Evolutionary conservation across 2,888 invertebrate species (phyloP).

Genomic region (Drosophila tanythrix): DNA sequence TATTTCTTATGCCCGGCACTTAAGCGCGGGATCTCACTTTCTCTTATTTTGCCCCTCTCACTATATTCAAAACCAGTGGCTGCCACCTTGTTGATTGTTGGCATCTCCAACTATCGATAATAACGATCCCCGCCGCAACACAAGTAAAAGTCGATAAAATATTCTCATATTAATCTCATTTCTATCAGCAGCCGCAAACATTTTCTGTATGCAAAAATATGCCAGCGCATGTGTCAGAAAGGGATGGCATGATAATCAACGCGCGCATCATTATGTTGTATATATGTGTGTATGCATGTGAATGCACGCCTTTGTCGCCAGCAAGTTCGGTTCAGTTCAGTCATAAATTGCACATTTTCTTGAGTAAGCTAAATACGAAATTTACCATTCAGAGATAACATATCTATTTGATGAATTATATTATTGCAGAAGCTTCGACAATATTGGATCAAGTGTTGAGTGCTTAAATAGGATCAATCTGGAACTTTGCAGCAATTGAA

Average conservation of each 20-base stretch:
- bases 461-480: neutral
- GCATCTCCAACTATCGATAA: no score
- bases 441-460: neutral
- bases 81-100: no score
- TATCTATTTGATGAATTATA: neutral
- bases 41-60: no score
- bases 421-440: neutral
- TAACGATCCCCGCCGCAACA: no score
- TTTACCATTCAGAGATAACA: no score
- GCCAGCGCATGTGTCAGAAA: neutral
- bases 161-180: neutral
- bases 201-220: neutral
- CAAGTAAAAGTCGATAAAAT: neutral
- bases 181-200: neutral
- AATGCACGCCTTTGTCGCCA: neutral
- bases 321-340: neutral
- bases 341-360: neutral
- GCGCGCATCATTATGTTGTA: neutral
- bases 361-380: neutral
- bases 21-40: no score
- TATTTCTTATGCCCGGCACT: no score
- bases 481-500: neutral
- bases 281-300: neutral
- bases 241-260: neutral
- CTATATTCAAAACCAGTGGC: no score